Percentiles rank a stretch among this genome's conserved stretches.
These are phyloP conservation scores for Agapornis canus DNA, from an alignment of 2,797 vertebrate species.

Conservation along the genomic window DNA sequence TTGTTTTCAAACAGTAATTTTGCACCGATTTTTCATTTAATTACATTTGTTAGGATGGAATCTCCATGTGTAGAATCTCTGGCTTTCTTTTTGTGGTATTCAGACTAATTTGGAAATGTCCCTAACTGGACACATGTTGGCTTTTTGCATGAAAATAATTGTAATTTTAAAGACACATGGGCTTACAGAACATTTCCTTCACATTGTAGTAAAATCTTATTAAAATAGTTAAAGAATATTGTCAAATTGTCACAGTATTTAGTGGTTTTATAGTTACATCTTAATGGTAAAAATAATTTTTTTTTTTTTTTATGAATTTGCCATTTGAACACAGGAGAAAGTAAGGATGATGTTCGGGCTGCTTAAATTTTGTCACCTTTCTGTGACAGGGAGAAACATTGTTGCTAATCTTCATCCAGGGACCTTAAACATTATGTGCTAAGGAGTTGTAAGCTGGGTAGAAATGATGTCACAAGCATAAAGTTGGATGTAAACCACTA, in stretches of 20 bases:
- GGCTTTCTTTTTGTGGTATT: background rate
- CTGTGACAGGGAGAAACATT: background rate
- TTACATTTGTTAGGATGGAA: background rate
- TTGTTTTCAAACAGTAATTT: background rate
- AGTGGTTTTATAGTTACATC: background rate
- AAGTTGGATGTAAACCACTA: background rate
- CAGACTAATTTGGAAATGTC: background rate
- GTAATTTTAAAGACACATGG: background rate
- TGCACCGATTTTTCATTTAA: background rate
- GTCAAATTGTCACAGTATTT: background rate
- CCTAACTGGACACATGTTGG: background rate
- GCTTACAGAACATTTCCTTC: background rate
- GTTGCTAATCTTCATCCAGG: background rate
- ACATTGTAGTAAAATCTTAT: background rate
- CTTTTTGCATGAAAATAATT: background rate
- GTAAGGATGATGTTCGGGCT: background rate
- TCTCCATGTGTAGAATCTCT: background rate
- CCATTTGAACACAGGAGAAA: background rate
- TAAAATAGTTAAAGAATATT: background rate
- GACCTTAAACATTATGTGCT: background rate
- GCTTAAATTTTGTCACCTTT: background rate
- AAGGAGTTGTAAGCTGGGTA: background rate
- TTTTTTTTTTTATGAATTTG: background rate
- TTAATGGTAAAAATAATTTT: background rate
- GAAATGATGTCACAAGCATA: background rate